Conservation (phyloP, 2,888 invertebrate species). For the Hyles lineata region DNA sequence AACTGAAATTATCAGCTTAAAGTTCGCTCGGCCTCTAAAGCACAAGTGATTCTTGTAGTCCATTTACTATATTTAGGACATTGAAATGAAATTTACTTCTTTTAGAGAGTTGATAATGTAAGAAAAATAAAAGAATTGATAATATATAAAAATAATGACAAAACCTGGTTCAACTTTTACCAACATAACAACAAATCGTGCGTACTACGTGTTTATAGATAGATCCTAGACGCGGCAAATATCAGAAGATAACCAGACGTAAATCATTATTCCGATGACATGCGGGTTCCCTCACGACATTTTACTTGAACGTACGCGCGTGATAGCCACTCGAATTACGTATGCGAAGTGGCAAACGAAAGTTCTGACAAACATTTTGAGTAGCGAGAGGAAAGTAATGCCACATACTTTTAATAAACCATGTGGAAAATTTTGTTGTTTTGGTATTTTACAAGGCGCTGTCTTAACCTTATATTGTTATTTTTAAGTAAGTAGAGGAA, state of each 20-base stretch:
- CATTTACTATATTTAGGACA: too few relatives aligned
- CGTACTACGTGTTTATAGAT: not conserved
- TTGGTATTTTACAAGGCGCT: too few relatives aligned
- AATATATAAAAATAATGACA: not conserved
- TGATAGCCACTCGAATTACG: conserved; percentile 1
- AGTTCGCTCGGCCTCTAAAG: too few relatives aligned
- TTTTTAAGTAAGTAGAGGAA: too few relatives aligned
- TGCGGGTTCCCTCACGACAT: conserved; percentile 14
- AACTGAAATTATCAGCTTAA: too few relatives aligned
- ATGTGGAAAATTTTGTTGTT: too few relatives aligned
- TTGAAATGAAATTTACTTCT: too few relatives aligned
- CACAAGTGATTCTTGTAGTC: too few relatives aligned
- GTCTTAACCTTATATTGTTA: too few relatives aligned
- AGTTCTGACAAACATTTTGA: conserved; percentile 3
- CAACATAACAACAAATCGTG: too few relatives aligned
- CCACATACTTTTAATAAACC: too few relatives aligned
- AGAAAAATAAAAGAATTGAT: not conserved
- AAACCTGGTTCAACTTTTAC: not conserved
- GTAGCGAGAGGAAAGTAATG: not conserved
- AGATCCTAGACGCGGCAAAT: not conserved
- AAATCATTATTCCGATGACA: conserved; percentile 22
- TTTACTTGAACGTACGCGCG: not conserved
- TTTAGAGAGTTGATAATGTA: too few relatives aligned
- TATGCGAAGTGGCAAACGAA: not conserved
- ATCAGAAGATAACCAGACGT: conserved; percentile 3